Evolutionary conservation across 1,140 invertebrate genomes (phyloP).

Genomic region (Neotoxoptera formosana): DNA sequence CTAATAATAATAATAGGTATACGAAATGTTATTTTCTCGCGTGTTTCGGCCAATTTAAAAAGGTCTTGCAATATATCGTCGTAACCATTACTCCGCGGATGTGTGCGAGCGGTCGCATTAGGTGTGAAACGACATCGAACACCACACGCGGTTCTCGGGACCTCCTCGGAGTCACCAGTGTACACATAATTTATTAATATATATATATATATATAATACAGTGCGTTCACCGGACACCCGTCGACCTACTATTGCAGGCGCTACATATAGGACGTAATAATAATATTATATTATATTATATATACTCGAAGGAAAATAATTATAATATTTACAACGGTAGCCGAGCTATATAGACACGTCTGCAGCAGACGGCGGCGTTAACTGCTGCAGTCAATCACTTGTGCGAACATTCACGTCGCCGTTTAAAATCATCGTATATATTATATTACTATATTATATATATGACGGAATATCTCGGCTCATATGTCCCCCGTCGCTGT

Average conservation of each 20-base stretch:
- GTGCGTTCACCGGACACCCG: background rate
- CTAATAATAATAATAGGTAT: background rate
- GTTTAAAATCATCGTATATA: background rate
- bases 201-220: no score
- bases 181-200: background rate
- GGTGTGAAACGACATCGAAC: slow-evolving; percentile 34
- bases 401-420: background rate
- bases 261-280: background rate
- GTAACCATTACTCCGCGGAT: background rate
- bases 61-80: background rate
- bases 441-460: no score
- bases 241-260: background rate
- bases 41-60: background rate
- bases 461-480: background rate
- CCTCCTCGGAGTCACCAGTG: background rate
- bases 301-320: background rate
- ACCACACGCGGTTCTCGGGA: background rate
- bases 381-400: background rate
- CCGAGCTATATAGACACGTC: no score
- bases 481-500: background rate
- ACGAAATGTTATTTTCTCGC: background rate
- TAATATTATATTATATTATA: no score
- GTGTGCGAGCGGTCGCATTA: background rate
- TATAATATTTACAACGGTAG: background rate
- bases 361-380: background rate